Conservation (phyloP, 1,140 invertebrate genomes). For the Belonocnema kinseyi region DNA sequence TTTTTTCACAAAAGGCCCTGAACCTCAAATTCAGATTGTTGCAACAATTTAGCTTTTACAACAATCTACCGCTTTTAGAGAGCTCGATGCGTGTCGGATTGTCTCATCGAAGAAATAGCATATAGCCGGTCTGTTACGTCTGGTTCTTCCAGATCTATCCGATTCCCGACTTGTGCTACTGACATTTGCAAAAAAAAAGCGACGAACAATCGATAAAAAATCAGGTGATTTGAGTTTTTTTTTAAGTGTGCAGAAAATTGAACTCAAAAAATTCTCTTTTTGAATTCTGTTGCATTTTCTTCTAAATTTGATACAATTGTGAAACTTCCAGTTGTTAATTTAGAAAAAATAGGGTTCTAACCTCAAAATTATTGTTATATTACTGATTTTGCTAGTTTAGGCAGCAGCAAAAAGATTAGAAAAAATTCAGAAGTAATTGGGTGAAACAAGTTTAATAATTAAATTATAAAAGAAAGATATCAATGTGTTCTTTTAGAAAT, state of each 20-base stretch:
- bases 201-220: not conserved
- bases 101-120: constrained; percentile 1
- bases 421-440: too few species aligned
- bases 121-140: constrained; percentile 22
- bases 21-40: not conserved
- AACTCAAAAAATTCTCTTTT: not conserved
- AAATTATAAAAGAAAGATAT: too few species aligned
- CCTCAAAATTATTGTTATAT: too few species aligned
- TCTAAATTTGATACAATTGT: too few species aligned
- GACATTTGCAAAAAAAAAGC: not conserved
- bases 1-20: not conserved
- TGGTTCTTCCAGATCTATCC: not conserved
- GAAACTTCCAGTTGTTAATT: too few species aligned
- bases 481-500: too few species aligned
- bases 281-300: not conserved
- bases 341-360: too few species aligned
- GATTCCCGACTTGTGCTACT: not conserved
- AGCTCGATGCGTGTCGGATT: constrained; percentile 25
- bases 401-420: too few species aligned
- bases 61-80: not conserved
- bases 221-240: not conserved
- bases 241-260: not conserved
- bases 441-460: too few species aligned
- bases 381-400: too few species aligned
- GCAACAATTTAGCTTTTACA: not conserved